Base-by-base conservation (phyloP, 1,140 invertebrate genomes). In the Heliothis subflexa region DNA sequence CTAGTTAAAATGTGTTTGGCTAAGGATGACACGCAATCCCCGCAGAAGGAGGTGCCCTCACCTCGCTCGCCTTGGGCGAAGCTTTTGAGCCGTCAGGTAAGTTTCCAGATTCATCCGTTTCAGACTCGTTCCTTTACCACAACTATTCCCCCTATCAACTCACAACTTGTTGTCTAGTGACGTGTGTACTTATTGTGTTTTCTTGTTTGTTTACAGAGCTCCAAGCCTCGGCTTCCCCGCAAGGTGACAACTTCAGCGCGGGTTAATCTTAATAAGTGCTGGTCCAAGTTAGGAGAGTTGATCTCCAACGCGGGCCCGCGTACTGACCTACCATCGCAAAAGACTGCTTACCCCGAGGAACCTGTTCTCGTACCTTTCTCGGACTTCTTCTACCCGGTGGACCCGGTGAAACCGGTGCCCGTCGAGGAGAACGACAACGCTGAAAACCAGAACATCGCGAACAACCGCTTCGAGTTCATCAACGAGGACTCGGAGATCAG, bases 211-310 rank as follows among this genome's bases (percentile, higher is more conserved):
- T 94, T 92, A 77, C 89, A 95, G 95, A 89, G 90, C 85, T 89
- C 93, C 52, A 95, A 95, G 82, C 94, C 94, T 28, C 92, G 91
- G 80, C 89, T 96, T 18, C 94, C 95, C 4, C 88, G 95, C 61
- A 94, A 94, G 72, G 92, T 96, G 82, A 89, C 93, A 49, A 89
- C 88, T 72, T 94, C 94, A 21, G 92, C 95, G 77, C 94, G 94
- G 77, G 93, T 96, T 83, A 95, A 96, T 85, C 90, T 96, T 28
- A 96, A 96, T 86, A 94, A 93, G 87, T 95, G 95, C 86, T 96
- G 95, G 95, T 92, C 94, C 71, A 95, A 95, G 81, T 94, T 96
- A 80, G 95, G 95, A 79, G 95, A 95, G 77, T 81, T 95, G 73
- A 94, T 95, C 78, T 93, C 93, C 71, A 92, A 92, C 71, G 79